phyloP scores from a whole-genome alignment of 2,113 vertebrate genomes.

The Sphaerodactylus townsendi region DNA sequence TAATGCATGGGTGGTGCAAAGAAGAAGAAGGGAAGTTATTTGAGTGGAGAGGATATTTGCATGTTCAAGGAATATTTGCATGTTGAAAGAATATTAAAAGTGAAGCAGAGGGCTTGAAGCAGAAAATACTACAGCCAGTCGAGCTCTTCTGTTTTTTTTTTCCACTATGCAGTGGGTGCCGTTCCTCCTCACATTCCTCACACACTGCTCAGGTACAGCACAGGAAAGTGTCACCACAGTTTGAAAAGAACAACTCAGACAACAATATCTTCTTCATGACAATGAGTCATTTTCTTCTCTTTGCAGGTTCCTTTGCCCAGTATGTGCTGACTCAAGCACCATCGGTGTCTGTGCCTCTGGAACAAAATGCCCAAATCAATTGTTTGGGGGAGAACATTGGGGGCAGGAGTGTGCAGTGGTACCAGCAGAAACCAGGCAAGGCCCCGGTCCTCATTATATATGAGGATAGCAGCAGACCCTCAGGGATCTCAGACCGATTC shows the following conservation, averaged over 20 bases:
- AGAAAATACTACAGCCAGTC: too few relatives aligned
- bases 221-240: too few relatives aligned
- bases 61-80: too few relatives aligned
- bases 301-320: too few relatives aligned
- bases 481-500: background rate
- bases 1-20: background rate
- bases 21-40: background rate
- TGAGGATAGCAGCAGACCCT: rapidly evolving
- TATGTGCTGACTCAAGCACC: too few relatives aligned
- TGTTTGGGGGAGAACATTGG: rapidly evolving
- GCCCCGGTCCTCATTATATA: background rate
- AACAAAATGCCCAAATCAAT: background rate
- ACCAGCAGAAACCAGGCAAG: constrained; percentile 10
- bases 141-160: background rate
- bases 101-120: background rate
- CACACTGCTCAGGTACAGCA: too few relatives aligned
- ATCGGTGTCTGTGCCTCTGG: too few relatives aligned
- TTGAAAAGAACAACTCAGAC: too few relatives aligned
- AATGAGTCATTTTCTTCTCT: too few relatives aligned
- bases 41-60: background rate
- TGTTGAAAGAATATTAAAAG: too few relatives aligned
- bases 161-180: background rate
- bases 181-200: background rate
- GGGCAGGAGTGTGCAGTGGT: background rate
- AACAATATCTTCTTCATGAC: too few relatives aligned